phyloP scores from a whole-genome alignment of 2,888 invertebrate species.

The Megamerina dolium region DNA sequence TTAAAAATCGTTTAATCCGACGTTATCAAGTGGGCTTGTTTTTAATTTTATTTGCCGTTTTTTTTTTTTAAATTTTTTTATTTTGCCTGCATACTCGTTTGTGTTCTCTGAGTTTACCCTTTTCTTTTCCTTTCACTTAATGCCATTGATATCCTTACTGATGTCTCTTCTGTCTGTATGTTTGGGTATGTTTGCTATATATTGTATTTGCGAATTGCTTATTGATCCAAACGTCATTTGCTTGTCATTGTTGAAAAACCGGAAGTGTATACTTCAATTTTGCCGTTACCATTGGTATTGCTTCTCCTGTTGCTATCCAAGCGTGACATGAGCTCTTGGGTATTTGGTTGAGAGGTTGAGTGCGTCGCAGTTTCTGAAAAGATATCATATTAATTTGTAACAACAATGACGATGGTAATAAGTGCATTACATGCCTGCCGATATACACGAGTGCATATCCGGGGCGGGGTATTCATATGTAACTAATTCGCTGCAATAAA shows the following conservation, averaged over 20 bases:
- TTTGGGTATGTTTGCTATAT: neutral
- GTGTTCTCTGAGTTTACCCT: neutral
- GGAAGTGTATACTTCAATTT: constrained; percentile 20
- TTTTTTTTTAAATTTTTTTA: neutral
- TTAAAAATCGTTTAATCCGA: constrained; percentile 43
- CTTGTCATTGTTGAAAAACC: constrained; percentile 36
- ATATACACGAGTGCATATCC: too few relatives aligned
- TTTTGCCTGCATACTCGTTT: neutral
- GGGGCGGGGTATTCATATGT: too few relatives aligned
- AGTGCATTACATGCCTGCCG: too few relatives aligned
- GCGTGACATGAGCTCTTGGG: neutral
- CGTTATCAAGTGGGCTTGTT: too few relatives aligned
- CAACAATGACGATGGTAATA: too few relatives aligned
- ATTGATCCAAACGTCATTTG: constrained; percentile 45
- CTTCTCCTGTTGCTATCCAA: too few relatives aligned
- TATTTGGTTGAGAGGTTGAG: neutral
- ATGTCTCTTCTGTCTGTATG: neutral
- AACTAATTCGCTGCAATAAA: too few relatives aligned
- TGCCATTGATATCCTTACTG: neutral
- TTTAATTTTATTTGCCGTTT: constrained; percentile 31
- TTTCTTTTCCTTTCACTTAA: neutral
- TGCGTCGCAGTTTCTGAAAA: neutral
- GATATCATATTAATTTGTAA: neutral
- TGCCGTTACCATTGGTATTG: too few relatives aligned
- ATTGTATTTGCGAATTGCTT: constrained; percentile 35